Percentiles rank a stretch among this genome's conserved stretches.
These are phyloP conservation scores for Sinotaia quadrata DNA, from an alignment of 2,888 invertebrate genomes.

Conservation along the genomic window DNA sequence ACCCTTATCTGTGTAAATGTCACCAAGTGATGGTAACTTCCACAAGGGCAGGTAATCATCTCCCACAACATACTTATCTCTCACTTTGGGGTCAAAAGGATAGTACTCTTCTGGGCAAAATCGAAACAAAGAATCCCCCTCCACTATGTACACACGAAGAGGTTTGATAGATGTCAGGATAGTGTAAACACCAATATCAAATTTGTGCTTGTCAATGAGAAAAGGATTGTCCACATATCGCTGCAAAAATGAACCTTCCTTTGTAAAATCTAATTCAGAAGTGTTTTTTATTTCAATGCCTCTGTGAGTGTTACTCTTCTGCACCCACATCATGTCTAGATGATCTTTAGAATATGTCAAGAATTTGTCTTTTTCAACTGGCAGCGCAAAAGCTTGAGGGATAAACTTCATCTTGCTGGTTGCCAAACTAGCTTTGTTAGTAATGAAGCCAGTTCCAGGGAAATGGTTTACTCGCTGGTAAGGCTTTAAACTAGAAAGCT, in stretches of 20 bases:
- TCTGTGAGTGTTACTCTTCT: constrained; percentile 93
- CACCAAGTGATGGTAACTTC: constrained; percentile 79
- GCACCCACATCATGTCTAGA: constrained; percentile 85
- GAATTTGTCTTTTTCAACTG: constrained; percentile 81
- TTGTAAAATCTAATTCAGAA: constrained; percentile 80
- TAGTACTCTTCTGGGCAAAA: constrained; percentile 92
- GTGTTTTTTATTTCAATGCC: constrained; percentile 83
- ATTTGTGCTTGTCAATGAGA: constrained; percentile 91
- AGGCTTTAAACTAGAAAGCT: constrained; percentile 77
- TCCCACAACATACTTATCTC: constrained; percentile 93
- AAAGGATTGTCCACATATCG: constrained; percentile 91
- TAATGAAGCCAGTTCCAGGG: constrained; percentile 93
- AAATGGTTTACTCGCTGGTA: constrained; percentile 92
- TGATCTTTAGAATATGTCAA: constrained; percentile 78
- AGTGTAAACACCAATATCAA: constrained; percentile 96
- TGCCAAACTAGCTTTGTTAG: constrained; percentile 92
- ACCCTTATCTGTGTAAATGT: constrained; percentile 74
- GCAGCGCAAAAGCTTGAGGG: constrained; percentile 90
- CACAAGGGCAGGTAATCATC: constrained; percentile 95
- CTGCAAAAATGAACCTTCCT: constrained; percentile 87
- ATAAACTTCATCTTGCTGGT: constrained; percentile 83
- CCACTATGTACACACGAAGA: constrained; percentile 88
- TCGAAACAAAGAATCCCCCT: constrained; percentile 90
- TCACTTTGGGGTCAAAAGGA: constrained; percentile 85
- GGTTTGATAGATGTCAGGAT: constrained; percentile 93